Conservation (phyloP, 2,797 vertebrate species). For the Trematomus bernacchii region DNA sequence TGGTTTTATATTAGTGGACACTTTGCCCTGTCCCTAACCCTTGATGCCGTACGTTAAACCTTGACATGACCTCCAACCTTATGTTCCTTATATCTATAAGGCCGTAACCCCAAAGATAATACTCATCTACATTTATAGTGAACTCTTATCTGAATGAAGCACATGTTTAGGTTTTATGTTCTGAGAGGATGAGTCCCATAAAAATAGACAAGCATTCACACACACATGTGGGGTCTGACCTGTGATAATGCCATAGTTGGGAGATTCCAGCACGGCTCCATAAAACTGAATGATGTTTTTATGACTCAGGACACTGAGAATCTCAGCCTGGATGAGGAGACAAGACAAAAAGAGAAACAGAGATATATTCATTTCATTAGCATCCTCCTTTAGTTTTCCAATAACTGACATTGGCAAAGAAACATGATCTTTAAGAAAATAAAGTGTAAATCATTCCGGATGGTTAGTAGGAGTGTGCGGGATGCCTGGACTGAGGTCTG, state of each 20-base stretch:
- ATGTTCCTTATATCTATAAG: slow-evolving; percentile 2
- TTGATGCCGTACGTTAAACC: not conserved
- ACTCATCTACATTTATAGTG: not conserved
- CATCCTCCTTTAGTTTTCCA: slow-evolving; percentile 8
- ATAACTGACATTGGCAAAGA: slow-evolving; percentile 9
- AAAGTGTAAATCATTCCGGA: not conserved
- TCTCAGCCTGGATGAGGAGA: slow-evolving; percentile 90
- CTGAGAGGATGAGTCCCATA: slow-evolving; percentile 18
- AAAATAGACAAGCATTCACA: slow-evolving; percentile 4
- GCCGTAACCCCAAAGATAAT: slow-evolving; percentile 4
- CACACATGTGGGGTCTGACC: slow-evolving; percentile 82
- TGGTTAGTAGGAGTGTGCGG: not conserved
- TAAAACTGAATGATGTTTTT: slow-evolving; percentile 99
- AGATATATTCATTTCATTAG: slow-evolving; percentile 23
- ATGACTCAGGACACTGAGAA: slow-evolving; percentile 98
- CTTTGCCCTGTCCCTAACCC: not conserved
- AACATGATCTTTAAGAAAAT: slow-evolving; percentile 9
- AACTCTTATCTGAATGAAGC: not conserved
- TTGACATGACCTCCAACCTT: slow-evolving; percentile 1
- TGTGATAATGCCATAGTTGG: slow-evolving; percentile 98
- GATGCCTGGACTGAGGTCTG: slow-evolving; percentile 8
- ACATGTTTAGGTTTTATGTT: slow-evolving; percentile 2
- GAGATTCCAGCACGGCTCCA: slow-evolving; percentile 95
- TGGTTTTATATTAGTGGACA: not conserved
- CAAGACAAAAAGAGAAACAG: slow-evolving; percentile 32